These are phyloP conservation scores for Eurytoma adleriae DNA, from an alignment of 2,888 invertebrate genomes.

Conservation along the genomic window DNA sequence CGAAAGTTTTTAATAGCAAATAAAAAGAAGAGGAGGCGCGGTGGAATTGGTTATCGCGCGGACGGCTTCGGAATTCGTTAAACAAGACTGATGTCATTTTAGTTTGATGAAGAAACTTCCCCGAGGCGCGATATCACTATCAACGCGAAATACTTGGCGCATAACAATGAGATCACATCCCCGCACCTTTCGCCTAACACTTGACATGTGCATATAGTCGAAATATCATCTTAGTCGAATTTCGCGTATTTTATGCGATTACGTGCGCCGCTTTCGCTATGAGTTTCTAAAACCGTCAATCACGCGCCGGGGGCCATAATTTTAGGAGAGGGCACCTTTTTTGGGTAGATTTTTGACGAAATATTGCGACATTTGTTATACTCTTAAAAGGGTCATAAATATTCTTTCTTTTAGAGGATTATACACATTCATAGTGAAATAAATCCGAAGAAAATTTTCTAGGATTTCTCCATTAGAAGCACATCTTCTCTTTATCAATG, in stretches of 20 bases:
- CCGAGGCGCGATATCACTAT: slow-evolving; percentile 54
- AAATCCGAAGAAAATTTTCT: too few species aligned
- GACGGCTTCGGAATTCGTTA: slow-evolving; percentile 51
- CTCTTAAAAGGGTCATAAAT: background rate
- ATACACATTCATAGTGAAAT: too few species aligned
- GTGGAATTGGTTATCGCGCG: slow-evolving; percentile 33
- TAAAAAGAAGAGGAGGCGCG: background rate
- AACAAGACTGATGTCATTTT: slow-evolving; percentile 55
- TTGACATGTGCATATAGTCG: slow-evolving; percentile 44
- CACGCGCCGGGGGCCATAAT: slow-evolving; percentile 10
- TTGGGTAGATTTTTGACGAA: slow-evolving; percentile 10
- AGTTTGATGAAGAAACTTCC: slow-evolving; percentile 58
- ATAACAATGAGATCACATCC: slow-evolving; percentile 54
- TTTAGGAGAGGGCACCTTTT: slow-evolving; percentile 1
- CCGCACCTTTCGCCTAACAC: slow-evolving; percentile 24
- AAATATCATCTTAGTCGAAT: slow-evolving; percentile 48
- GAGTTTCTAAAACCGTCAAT: slow-evolving; percentile 28
- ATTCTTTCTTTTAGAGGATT: too few species aligned
- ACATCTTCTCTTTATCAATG: too few species aligned
- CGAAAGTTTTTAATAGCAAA: too few species aligned
- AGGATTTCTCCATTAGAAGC: too few species aligned
- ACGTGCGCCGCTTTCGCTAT: slow-evolving; percentile 34
- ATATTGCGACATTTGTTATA: slow-evolving; percentile 9
- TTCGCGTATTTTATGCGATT: slow-evolving; percentile 47
- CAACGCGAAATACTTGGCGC: slow-evolving; percentile 55